phyloP scores from a whole-genome alignment of 2,888 invertebrate genomes.

The Trichacis sp. region DNA sequence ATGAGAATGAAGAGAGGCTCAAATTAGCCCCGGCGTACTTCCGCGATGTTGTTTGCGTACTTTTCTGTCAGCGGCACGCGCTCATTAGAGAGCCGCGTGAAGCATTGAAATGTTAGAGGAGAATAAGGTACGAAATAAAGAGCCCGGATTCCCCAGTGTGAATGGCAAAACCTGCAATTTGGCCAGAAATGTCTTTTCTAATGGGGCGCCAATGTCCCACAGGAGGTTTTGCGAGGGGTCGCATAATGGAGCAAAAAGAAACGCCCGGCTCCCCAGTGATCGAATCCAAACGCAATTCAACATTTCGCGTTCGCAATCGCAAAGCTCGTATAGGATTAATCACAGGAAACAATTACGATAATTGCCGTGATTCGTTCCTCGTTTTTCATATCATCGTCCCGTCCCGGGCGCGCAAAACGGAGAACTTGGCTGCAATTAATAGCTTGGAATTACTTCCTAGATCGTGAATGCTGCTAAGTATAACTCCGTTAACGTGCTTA shows the following conservation, averaged over 20 bases:
- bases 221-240: conserved; percentile 6
- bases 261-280: not conserved
- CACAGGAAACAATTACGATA: not conserved
- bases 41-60: conserved; percentile 18
- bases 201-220: conserved; percentile 36
- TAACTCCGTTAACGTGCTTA: conserved; percentile 60
- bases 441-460: conserved; percentile 53
- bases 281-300: not conserved
- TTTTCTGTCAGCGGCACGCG: conserved; percentile 65
- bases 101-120: too few species aligned
- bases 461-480: conserved; percentile 35
- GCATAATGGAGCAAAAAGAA: conserved; percentile 3
- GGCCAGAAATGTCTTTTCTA: conserved; percentile 49
- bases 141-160: conserved; percentile 35
- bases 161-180: conserved; percentile 56
- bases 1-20: too few species aligned
- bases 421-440: conserved; percentile 38
- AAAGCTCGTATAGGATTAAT: not conserved
- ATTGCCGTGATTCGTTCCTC: not conserved
- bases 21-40: conserved; percentile 5
- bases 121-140: conserved; percentile 35
- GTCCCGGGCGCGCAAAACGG: not conserved
- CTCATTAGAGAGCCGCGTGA: conserved; percentile 60
- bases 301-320: not conserved
- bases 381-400: not conserved